These are phyloP conservation scores for Troilus luridus DNA, from an alignment of 2,888 invertebrate species.

Conservation along the genomic window DNA sequence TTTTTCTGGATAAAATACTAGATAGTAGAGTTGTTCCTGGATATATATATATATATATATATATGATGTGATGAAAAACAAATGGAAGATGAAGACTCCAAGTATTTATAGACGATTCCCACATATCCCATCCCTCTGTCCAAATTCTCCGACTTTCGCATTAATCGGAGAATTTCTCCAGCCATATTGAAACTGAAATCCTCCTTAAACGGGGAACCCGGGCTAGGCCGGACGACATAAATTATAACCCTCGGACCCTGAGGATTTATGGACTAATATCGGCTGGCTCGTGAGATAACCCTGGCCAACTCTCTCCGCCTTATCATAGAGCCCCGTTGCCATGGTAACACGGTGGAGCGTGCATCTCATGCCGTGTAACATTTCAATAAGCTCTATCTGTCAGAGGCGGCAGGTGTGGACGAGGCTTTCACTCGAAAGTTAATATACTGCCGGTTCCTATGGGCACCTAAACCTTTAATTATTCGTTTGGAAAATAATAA, in stretches of 20 bases:
- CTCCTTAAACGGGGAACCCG: background rate
- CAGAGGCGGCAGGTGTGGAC: background rate
- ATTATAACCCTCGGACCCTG: background rate
- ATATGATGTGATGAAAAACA: too few relatives aligned
- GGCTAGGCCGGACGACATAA: conserved; percentile 6
- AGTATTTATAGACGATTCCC: background rate
- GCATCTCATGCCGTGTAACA: background rate
- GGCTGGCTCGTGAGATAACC: conserved; percentile 23
- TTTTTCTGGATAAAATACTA: too few relatives aligned
- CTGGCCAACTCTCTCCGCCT: conserved; percentile 22
- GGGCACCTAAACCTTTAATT: background rate
- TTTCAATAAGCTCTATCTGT: conserved; percentile 37
- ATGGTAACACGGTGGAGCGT: conserved; percentile 4
- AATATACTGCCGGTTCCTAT: background rate
- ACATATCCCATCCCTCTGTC: background rate
- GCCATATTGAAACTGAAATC: background rate
- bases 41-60: too few relatives aligned
- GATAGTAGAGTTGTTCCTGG: too few relatives aligned
- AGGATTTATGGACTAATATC: conserved; percentile 35
- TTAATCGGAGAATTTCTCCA: background rate
- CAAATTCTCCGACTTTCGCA: background rate
- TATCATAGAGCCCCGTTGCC: conserved; percentile 2
- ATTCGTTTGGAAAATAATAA: background rate
- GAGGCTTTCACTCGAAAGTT: conserved; percentile 39
- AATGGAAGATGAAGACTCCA: too few relatives aligned